A percentile compares a stretch with the other conserved stretches of the same genome.
Evolutionary conservation across 37 sponge, comb jelly and placozoan species (phyloP).

Genomic region (Cliona cf. orientalis): DNA sequence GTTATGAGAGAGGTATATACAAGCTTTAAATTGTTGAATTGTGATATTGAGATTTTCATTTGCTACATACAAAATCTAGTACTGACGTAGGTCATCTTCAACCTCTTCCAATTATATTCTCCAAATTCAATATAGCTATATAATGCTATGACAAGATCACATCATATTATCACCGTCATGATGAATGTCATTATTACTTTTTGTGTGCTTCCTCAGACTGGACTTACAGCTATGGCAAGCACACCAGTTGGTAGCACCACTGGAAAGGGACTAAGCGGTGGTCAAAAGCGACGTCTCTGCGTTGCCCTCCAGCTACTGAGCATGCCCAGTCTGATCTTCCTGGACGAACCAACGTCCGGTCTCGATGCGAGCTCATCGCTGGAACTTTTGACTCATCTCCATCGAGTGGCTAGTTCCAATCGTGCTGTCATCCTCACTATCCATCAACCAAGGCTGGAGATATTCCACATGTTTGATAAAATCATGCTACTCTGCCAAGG

Average conservation of each 20-base stretch:
- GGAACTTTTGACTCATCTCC: conserved; percentile 73
- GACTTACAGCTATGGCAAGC: conserved; percentile 59
- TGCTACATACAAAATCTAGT: no score
- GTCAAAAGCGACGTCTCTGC: conserved; percentile 82
- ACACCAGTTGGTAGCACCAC: conserved; percentile 83
- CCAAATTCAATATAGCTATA: no score
- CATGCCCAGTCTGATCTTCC: conserved; percentile 77
- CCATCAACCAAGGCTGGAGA: conserved; percentile 83
- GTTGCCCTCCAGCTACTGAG: conserved; percentile 83
- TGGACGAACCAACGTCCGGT: conserved; percentile 91
- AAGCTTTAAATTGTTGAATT: background rate
- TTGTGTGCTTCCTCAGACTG: no score
- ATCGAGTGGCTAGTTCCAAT: conserved; percentile 66
- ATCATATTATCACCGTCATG: no score
- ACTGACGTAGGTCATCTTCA: no score
- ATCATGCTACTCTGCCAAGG: conserved; percentile 71
- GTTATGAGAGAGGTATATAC: conserved; percentile 48
- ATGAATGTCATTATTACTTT: no score
- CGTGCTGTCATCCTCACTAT: conserved; percentile 79
- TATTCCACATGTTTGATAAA: conserved; percentile 76
- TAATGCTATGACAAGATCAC: no score
- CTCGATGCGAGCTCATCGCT: conserved; percentile 74
- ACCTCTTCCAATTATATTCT: no score
- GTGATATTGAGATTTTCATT: background rate
- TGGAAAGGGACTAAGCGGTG: conserved; percentile 85